Percentiles rank a stretch among this genome's conserved stretches.
Evolutionary conservation across 1,140 invertebrate species (phyloP).

Genomic region (Halictus rubicundus): DNA sequence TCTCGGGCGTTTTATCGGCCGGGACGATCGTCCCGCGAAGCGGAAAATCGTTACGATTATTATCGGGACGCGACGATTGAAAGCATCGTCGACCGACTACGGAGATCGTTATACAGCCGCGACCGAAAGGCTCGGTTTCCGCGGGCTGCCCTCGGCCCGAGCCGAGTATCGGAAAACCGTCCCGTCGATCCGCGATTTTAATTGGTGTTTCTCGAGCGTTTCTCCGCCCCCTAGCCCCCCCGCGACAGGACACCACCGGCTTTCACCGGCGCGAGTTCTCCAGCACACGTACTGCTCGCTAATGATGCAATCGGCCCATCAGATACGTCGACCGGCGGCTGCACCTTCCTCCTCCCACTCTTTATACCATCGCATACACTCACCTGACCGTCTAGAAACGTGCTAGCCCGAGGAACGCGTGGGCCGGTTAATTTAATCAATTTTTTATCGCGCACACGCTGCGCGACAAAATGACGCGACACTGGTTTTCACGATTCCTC

Average conservation of each 20-base stretch:
- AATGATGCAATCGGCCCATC: constrained; percentile 71
- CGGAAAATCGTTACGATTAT: constrained; percentile 44
- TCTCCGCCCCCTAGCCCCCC: neutral
- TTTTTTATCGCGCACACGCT: neutral
- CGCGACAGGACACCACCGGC: neutral
- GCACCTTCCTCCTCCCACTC: constrained; percentile 43
- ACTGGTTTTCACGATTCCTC: neutral
- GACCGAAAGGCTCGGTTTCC: too few species aligned
- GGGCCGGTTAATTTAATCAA: constrained; percentile 44
- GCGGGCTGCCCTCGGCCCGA: too few species aligned
- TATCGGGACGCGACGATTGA: constrained; percentile 34
- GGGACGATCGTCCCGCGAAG: constrained; percentile 17
- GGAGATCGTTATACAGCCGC: too few species aligned
- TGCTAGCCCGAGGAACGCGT: constrained; percentile 58
- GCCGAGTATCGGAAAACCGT: constrained; percentile 57
- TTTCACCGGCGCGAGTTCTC: constrained; percentile 31
- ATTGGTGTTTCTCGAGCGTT: constrained; percentile 55
- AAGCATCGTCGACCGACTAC: constrained; percentile 38
- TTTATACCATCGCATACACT: constrained; percentile 59
- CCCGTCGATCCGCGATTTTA: constrained; percentile 56
- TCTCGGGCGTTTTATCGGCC: constrained; percentile 10
- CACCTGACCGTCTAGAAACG: constrained; percentile 63
- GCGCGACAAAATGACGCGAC: neutral
- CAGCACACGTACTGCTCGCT: constrained; percentile 67
- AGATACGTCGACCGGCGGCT: constrained; percentile 58